These are phyloP conservation scores for Microcaecilia unicolor DNA, from an alignment of 2,797 vertebrate genomes.

Conservation along the genomic window DNA sequence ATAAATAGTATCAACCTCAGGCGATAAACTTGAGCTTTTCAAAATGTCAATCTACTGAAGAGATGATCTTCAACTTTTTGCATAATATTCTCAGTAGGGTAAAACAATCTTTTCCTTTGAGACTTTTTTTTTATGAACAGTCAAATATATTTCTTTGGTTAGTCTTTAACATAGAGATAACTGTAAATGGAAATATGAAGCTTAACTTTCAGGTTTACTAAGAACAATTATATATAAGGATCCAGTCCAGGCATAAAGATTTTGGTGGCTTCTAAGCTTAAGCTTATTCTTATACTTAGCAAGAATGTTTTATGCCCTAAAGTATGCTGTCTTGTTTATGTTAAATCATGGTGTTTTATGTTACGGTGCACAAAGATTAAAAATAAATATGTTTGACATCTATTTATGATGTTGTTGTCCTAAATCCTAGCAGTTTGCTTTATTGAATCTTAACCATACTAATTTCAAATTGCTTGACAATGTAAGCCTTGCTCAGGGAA, in stretches of 20 bases:
- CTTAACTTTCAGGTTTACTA: too few species aligned
- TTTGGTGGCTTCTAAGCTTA: constrained; percentile 1
- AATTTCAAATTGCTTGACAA: too few species aligned
- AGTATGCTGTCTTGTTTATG: constrained; percentile 1
- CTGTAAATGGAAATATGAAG: too few species aligned
- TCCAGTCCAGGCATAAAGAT: neutral
- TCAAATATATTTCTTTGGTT: too few species aligned
- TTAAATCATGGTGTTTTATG: constrained; percentile 15
- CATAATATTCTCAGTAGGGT: neutral
- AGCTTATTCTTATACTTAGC: neutral
- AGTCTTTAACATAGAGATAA: too few species aligned
- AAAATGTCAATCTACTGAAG: neutral
- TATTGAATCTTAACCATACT: too few species aligned
- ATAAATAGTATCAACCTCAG: constrained; percentile 9
- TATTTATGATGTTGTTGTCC: too few species aligned
- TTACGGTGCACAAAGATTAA: constrained; percentile 4
- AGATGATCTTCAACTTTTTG: neutral
- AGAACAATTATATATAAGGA: constrained; percentile 1
- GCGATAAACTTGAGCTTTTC: neutral
- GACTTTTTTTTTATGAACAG: fast-evolving
- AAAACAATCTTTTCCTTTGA: neutral
- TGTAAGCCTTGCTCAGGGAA: too few species aligned
- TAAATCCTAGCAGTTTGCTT: too few species aligned
- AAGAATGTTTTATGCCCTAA: constrained; percentile 9
- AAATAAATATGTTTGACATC: too few species aligned